phyloP scores from a whole-genome alignment of 2,888 invertebrate species.

The Aquatica leii region DNA sequence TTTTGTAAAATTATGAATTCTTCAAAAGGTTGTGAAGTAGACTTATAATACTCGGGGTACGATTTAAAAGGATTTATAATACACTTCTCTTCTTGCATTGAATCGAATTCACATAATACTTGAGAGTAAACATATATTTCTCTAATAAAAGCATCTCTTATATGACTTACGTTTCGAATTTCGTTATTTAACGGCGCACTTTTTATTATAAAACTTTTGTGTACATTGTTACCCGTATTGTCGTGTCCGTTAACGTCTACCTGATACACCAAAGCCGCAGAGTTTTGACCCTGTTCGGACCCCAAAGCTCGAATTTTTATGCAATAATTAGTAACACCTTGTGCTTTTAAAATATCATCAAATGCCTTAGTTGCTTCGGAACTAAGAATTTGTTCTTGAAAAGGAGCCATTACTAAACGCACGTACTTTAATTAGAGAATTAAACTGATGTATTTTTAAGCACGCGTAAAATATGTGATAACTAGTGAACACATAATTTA shows the following conservation, averaged over 20 bases:
- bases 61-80: background rate
- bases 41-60: background rate
- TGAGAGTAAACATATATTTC: background rate
- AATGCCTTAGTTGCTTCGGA: background rate
- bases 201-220: slow-evolving; percentile 46
- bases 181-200: slow-evolving; percentile 40
- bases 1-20: background rate
- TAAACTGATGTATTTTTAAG: no score
- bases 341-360: slow-evolving; percentile 14
- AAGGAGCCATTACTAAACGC: no score
- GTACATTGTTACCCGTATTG: slow-evolving; percentile 25
- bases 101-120: background rate
- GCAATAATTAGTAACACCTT: slow-evolving; percentile 20
- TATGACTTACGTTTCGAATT: slow-evolving; percentile 41
- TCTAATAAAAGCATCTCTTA: background rate
- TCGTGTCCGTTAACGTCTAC: slow-evolving; percentile 26
- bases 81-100: background rate
- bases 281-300: slow-evolving; percentile 47
- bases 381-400: no score
- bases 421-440: no score
- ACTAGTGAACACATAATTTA: no score
- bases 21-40: background rate
- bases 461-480: no score
- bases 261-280: slow-evolving; percentile 44
- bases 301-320: slow-evolving; percentile 38